Conservation (phyloP, 2,113 vertebrate species). For the Coryphaenoides rupestris region DNA sequence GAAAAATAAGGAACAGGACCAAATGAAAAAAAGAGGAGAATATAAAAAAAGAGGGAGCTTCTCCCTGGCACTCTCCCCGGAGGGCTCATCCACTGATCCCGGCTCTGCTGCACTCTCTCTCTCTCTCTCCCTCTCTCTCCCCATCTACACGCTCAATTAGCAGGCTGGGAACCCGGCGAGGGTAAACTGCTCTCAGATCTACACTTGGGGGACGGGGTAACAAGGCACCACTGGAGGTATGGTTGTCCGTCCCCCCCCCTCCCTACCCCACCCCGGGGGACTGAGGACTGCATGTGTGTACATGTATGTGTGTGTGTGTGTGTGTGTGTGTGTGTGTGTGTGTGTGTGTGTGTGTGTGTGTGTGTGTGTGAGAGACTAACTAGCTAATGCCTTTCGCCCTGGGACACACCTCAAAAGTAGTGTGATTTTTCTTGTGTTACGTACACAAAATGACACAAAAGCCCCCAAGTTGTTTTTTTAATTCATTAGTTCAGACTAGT, state of each 20-base stretch:
- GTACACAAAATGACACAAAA: slow-evolving; percentile 1
- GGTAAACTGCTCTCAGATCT: slow-evolving; percentile 70
- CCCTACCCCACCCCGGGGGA: too few relatives aligned
- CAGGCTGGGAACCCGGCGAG: slow-evolving; percentile 58
- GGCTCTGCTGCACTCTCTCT: slow-evolving; percentile 60
- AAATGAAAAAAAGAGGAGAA: slow-evolving; percentile 29
- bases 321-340: too few relatives aligned
- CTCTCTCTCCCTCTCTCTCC: too few relatives aligned
- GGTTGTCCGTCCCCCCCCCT: too few relatives aligned
- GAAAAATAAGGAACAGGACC: slow-evolving; percentile 19
- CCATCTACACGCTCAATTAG: slow-evolving; percentile 68
- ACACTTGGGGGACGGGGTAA: slow-evolving; percentile 66
- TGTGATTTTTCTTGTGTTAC: slow-evolving; percentile 49
- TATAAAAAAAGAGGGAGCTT: slow-evolving; percentile 30
- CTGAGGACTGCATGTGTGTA: too few relatives aligned
- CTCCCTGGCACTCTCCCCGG: slow-evolving; percentile 33
- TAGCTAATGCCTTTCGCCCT: slow-evolving; percentile 59
- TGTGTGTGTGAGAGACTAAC: slow-evolving; percentile 32
- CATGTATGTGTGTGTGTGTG: too few relatives aligned
- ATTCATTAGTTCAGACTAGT: neutral
- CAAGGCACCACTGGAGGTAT: slow-evolving; percentile 69
- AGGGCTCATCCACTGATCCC: slow-evolving; percentile 46
- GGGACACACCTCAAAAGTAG: slow-evolving; percentile 57
- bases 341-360: neutral
- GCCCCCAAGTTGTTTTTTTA: too few relatives aligned